Evolutionary conservation across 2,888 invertebrate species (phyloP).

Genomic region (Oasisia sp.): DNA sequence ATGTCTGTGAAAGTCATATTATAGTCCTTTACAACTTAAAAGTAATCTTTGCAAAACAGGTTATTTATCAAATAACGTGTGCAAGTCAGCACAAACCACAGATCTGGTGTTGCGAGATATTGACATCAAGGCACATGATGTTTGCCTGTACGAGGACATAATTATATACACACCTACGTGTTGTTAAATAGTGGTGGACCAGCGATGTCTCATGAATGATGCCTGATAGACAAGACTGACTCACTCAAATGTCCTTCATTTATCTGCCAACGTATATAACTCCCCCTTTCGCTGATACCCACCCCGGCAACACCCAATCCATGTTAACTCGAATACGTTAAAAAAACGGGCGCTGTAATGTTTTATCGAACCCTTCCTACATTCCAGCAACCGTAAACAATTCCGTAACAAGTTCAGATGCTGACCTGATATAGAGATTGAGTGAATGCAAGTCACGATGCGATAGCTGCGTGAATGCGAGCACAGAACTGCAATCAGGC

Average conservation of each 20-base stretch:
- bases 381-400: not conserved
- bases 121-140: not conserved
- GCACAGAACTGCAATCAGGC: not conserved
- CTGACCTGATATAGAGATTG: not conserved
- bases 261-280: not conserved
- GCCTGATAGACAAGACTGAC: not conserved
- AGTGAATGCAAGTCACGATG: not conserved
- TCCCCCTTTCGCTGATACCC: not conserved
- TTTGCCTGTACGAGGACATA: not conserved
- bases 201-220: not conserved
- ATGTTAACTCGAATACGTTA: not conserved
- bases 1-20: not conserved
- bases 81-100: not conserved
- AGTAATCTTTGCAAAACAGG: not conserved
- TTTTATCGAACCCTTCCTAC: not conserved
- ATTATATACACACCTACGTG: not conserved
- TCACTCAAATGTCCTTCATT: not conserved
- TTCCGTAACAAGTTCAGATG: conserved; percentile 17
- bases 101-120: not conserved
- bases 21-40: not conserved
- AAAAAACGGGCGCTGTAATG: not conserved
- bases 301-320: not conserved
- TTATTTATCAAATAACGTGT: not conserved
- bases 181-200: not conserved
- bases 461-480: not conserved